Evolutionary conservation across 2,888 invertebrate species (phyloP).

Genomic region (Thymelicus sylvestris): DNA sequence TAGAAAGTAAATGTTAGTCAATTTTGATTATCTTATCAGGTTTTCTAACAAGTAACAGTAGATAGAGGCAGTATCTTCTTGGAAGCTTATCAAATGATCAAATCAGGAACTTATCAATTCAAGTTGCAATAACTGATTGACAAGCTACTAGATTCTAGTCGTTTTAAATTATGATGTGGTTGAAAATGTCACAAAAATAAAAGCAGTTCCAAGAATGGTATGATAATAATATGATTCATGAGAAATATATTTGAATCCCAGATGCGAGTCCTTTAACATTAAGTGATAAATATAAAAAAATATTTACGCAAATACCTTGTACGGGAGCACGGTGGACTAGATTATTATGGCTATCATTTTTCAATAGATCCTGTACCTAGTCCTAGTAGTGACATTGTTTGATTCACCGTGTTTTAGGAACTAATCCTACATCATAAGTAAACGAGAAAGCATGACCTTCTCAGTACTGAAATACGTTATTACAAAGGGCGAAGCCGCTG

Average conservation of each 20-base stretch:
- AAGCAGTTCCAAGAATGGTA: no score
- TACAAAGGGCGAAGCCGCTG: conserved; percentile 45
- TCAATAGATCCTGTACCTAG: no score
- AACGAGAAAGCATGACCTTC: background rate
- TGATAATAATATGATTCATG: no score
- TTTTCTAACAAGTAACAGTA: conserved; percentile 18
- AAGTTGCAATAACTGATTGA: conserved; percentile 8
- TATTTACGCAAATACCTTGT: no score
- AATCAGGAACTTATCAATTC: conserved; percentile 18
- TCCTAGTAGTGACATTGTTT: no score
- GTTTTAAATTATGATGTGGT: no score
- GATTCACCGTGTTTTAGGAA: background rate
- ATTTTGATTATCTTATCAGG: conserved; percentile 25
- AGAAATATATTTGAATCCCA: no score
- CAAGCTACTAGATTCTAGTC: conserved; percentile 9
- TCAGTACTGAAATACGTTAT: background rate
- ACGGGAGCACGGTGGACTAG: no score
- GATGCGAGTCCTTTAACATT: no score
- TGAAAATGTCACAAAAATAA: no score
- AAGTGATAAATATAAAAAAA: no score
- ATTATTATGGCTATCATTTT: no score
- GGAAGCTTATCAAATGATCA: conserved; percentile 27
- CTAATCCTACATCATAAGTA: background rate
- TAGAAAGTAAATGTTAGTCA: conserved; percentile 22
- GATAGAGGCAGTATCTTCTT: conserved; percentile 9